Evolutionary conservation across 37 sponge, comb jelly and placozoan genomes (phyloP).

Genomic region (Ianthella basta): DNA sequence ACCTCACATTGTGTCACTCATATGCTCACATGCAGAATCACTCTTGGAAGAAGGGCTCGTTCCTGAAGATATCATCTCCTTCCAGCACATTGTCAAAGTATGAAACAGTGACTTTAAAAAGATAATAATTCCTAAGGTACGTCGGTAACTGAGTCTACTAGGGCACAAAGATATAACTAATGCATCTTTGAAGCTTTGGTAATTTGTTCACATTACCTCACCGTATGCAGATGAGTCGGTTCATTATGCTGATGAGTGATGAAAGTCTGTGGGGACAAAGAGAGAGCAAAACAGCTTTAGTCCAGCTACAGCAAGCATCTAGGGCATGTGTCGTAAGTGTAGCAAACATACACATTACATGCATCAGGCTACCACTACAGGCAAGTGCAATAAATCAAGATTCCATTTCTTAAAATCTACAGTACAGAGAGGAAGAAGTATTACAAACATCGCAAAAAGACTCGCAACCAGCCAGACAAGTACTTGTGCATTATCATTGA

Average conservation of each 20-base stretch:
- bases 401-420: background rate
- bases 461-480: slow-evolving; percentile 51
- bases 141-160: background rate
- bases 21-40: background rate
- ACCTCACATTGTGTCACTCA: too few relatives aligned
- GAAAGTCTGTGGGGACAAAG: slow-evolving; percentile 34
- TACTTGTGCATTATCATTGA: slow-evolving; percentile 58
- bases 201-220: too few relatives aligned
- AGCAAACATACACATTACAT: background rate
- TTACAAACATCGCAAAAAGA: slow-evolving; percentile 54
- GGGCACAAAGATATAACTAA: background rate
- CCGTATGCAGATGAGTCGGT: slow-evolving; percentile 50
- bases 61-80: slow-evolving; percentile 12
- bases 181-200: background rate
- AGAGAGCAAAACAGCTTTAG: slow-evolving; percentile 19
- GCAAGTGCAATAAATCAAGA: background rate
- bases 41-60: slow-evolving; percentile 30
- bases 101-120: slow-evolving; percentile 44
- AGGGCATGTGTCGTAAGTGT: slow-evolving; percentile 45
- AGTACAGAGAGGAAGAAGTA: slow-evolving; percentile 59
- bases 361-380: background rate
- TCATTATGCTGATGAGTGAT: slow-evolving; percentile 39
- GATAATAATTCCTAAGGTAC: slow-evolving; percentile 59
- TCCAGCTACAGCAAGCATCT: slow-evolving; percentile 39
- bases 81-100: slow-evolving; percentile 42